Evolutionary conservation across 2,888 invertebrate genomes (phyloP).

Genomic region (Drosophila kanekoi): DNA sequence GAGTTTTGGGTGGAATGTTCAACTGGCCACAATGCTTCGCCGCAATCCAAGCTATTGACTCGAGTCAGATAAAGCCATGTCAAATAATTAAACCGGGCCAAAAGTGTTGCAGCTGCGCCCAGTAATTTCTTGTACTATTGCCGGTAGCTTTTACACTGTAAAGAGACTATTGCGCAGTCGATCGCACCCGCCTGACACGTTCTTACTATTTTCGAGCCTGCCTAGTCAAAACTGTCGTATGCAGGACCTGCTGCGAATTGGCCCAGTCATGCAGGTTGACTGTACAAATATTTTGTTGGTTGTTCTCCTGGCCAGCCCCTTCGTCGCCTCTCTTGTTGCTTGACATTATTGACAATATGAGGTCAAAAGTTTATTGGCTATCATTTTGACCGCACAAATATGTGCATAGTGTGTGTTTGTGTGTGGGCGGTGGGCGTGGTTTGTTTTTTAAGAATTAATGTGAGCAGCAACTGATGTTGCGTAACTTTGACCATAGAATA

Average conservation of each 20-base stretch:
- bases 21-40: too few relatives aligned
- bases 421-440: conserved; percentile 9
- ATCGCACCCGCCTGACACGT: neutral
- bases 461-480: conserved; percentile 2
- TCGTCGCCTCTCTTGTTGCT: conserved; percentile 31
- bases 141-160: too few relatives aligned
- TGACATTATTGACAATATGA: conserved; percentile 65
- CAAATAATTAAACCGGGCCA: too few relatives aligned
- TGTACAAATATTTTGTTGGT: conserved; percentile 65
- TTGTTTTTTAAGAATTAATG: conserved; percentile 23
- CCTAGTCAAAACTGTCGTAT: conserved; percentile 45
- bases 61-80: too few relatives aligned
- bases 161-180: neutral
- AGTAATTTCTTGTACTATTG: too few relatives aligned
- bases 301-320: conserved; percentile 9
- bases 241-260: conserved; percentile 29
- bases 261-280: conserved; percentile 26
- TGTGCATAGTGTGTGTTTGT: conserved; percentile 6
- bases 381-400: conserved; percentile 41
- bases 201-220: conserved; percentile 15
- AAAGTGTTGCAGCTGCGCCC: too few relatives aligned
- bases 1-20: too few relatives aligned
- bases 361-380: conserved; percentile 82
- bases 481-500: conserved; percentile 1
- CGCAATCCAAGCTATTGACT: too few relatives aligned